Base-by-base conservation (phyloP, 2,797 vertebrate species). In the Gallinago solitaria region DNA sequence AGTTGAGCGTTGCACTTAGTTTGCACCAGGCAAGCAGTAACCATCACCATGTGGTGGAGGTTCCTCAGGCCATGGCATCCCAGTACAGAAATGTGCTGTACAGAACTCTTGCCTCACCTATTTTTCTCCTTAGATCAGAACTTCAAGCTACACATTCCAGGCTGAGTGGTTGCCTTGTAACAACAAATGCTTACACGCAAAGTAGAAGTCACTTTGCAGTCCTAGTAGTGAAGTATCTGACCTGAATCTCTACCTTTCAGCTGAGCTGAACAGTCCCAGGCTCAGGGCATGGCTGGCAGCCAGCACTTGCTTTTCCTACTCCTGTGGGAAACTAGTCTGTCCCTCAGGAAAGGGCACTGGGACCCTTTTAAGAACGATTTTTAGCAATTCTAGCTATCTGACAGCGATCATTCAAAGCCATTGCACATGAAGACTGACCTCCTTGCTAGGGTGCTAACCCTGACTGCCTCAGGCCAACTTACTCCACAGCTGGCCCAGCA, bases 41-140 rank as follows among this genome's bases (percentile, higher is more conserved):
- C 13, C 35, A 67, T 6, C 35, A 47, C 7, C 0, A 0, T 27
- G 32, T 16, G 24, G 39, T n/a, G 33, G 11, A 28, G 17, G 8
- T 45, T 53, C 45, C 37, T 43, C 39, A 37, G 68, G 27, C 16
- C 63, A 73, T 37, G 23, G 12, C 60, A 53, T 37, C 39, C 19
- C 60, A 11, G 24, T 8, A 60, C 5, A 70, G 27, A 77, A 43
- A 35, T 20, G 13, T 30, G 9, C 17, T 60, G 24, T 18, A 37
- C 33, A 37, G 35, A 37, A 39, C 32, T 77, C 27, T 53, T 17
- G 53, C 23, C 28, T 91, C 43, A 56, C 13, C 14, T 47, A 12
- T 32, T 63, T 87, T 87, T n/a, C 19, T 85, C 3, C 48, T 67
- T 77, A 37, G 20, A 43, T 73, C 17, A 79, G 39, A 87, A 85